A percentile compares a stretch with the other conserved stretches of the same genome.
These are phyloP conservation scores for Leptinotarsa tumamoca DNA, from an alignment of 2,888 invertebrate genomes.

Conservation along the genomic window DNA sequence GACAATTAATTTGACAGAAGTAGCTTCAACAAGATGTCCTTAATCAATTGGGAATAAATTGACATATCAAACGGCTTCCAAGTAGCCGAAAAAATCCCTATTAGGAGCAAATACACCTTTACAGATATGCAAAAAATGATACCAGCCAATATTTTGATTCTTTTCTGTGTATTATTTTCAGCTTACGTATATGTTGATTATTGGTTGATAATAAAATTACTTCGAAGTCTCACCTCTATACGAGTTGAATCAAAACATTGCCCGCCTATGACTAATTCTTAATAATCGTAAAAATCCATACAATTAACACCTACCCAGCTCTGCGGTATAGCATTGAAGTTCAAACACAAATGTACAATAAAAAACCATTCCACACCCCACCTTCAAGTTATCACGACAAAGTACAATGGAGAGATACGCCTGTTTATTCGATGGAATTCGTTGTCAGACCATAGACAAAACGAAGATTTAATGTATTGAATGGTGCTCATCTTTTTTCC, in stretches of 20 bases:
- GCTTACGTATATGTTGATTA: no score
- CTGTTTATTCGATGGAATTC: conserved; percentile 40
- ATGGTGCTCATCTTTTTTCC: not conserved
- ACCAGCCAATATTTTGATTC: no score
- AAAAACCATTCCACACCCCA: conserved; percentile 44
- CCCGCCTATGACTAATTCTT: conserved; percentile 29
- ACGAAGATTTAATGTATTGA: conserved; percentile 3
- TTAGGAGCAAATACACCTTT: no score
- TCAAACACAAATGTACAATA: conserved; percentile 49
- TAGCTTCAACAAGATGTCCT: no score
- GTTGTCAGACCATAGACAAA: conserved; percentile 9
- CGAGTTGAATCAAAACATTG: not conserved
- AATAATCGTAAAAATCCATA: conserved; percentile 52
- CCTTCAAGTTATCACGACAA: conserved; percentile 41
- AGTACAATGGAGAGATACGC: conserved; percentile 45
- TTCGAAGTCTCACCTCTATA: not conserved
- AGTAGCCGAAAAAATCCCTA: no score
- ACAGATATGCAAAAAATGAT: no score
- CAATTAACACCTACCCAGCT: conserved; percentile 55
- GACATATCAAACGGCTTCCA: no score
- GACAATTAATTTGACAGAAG: no score
- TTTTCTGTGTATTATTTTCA: no score
- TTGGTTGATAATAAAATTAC: no score
- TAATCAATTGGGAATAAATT: no score
- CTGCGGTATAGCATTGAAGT: conserved; percentile 42